These are phyloP conservation scores for Microctenopoma steveboyesi DNA, from an alignment of 2,797 vertebrate species.

Conservation along the genomic window DNA sequence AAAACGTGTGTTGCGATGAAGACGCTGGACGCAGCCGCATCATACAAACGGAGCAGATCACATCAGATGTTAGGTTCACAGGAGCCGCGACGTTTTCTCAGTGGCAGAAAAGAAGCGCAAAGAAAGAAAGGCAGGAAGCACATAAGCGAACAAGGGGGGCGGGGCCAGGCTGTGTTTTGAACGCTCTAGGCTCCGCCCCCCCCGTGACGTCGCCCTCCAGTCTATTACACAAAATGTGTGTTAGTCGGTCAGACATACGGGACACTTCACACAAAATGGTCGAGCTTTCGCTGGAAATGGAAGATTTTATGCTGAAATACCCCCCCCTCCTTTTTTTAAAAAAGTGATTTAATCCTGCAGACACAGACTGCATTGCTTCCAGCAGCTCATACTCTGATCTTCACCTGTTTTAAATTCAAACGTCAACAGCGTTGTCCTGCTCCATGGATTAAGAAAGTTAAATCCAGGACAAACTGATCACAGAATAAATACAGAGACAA, in stretches of 20 bases:
- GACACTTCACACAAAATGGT: conserved; percentile 76
- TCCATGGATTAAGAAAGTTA: too few relatives aligned
- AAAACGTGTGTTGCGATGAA: conserved; percentile 23
- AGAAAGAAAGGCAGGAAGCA: conserved; percentile 63
- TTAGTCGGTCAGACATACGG: conserved; percentile 84
- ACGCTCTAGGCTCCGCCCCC: conserved; percentile 71
- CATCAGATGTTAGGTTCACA: not conserved
- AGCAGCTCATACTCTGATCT: too few relatives aligned
- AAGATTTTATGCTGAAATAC: conserved; percentile 37
- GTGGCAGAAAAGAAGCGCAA: conserved; percentile 31
- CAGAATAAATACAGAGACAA: too few relatives aligned
- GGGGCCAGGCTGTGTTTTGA: conserved; percentile 67
- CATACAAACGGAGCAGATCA: conserved; percentile 14
- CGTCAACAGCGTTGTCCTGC: too few relatives aligned
- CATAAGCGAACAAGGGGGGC: conserved; percentile 8
- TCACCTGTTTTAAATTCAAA: too few relatives aligned
- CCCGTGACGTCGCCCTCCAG: conserved; percentile 55
- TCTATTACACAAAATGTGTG: conserved; percentile 67
- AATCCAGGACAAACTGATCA: too few relatives aligned
- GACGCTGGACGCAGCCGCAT: conserved; percentile 49
- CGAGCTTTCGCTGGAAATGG: conserved; percentile 71
- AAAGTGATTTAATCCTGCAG: too few relatives aligned
- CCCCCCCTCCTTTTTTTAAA: too few relatives aligned
- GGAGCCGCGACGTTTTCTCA: too few relatives aligned
- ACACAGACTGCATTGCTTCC: too few relatives aligned